phyloP scores from a whole-genome alignment of 2,797 vertebrate genomes.

The Gambelia wislizenii region DNA sequence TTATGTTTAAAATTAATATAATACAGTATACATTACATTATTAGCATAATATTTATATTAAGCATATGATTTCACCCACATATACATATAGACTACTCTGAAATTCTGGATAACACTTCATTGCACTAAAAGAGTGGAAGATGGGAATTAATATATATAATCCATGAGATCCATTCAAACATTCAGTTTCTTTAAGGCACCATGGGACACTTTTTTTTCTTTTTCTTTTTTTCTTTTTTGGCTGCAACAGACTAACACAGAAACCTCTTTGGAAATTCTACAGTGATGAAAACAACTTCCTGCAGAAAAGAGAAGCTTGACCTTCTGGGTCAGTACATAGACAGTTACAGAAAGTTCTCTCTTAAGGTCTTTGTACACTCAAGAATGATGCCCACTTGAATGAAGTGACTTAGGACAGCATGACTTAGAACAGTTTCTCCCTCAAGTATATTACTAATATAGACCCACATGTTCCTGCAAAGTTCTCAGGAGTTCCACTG shows the following conservation, averaged over 20 bases:
- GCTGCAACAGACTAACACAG: neutral
- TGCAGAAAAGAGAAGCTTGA: neutral
- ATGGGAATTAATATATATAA: too few relatives aligned
- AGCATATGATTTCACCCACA: too few relatives aligned
- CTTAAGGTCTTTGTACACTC: accelerated
- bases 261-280: neutral
- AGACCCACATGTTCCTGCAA: neutral
- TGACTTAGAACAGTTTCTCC: neutral
- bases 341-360: neutral
- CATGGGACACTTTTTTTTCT: neutral
- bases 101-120: too few relatives aligned
- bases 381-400: accelerated
- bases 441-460: neutral
- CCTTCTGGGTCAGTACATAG: neutral
- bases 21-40: too few relatives aligned
- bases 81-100: too few relatives aligned
- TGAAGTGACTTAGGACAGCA: accelerated
- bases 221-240: too few relatives aligned
- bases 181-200: neutral
- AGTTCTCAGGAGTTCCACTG: neutral
- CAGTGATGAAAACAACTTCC: neutral
- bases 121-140: too few relatives aligned
- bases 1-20: too few relatives aligned
- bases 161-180: too few relatives aligned
- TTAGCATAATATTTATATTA: too few relatives aligned